These are phyloP conservation scores for Lepus townsendii DNA, from an alignment of 2,797 vertebrate species.

Conservation along the genomic window DNA sequence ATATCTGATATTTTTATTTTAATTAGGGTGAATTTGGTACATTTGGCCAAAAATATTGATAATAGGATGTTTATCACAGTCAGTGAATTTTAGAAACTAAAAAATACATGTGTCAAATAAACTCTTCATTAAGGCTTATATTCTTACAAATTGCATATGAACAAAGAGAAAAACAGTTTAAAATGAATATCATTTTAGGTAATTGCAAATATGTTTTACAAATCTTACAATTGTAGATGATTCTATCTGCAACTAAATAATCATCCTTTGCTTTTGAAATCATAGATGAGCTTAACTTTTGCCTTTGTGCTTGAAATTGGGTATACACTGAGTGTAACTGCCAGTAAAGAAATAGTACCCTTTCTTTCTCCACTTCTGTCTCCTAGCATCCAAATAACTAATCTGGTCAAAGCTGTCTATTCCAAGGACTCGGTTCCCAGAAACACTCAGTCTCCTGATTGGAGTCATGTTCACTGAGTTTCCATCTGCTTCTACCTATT, in stretches of 20 bases:
- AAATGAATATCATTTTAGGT: slow-evolving; percentile 37
- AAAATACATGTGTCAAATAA: slow-evolving; percentile 61
- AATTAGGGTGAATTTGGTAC: slow-evolving; percentile 46
- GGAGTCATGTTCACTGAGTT: neutral
- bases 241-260: neutral
- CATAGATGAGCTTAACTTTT: neutral
- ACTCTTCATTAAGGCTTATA: slow-evolving; percentile 30
- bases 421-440: neutral
- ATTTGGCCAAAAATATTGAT: slow-evolving; percentile 47
- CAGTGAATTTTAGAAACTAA: slow-evolving; percentile 49
- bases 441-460: neutral
- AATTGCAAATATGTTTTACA: slow-evolving; percentile 26
- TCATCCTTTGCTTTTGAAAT: neutral
- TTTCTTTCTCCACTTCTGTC: neutral
- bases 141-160: neutral
- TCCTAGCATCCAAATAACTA: neutral
- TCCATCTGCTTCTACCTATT: neutral
- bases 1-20: slow-evolving; percentile 24
- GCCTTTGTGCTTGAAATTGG: neutral
- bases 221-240: neutral
- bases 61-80: slow-evolving; percentile 35
- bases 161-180: slow-evolving; percentile 35
- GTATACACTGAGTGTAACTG: neutral
- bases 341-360: neutral
- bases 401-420: neutral